Evolutionary conservation across 2,113 vertebrate genomes (phyloP), one percentile per base, ranked within the genome.

Genomic region (Hypocryptadius cinnamomeus): DNA sequence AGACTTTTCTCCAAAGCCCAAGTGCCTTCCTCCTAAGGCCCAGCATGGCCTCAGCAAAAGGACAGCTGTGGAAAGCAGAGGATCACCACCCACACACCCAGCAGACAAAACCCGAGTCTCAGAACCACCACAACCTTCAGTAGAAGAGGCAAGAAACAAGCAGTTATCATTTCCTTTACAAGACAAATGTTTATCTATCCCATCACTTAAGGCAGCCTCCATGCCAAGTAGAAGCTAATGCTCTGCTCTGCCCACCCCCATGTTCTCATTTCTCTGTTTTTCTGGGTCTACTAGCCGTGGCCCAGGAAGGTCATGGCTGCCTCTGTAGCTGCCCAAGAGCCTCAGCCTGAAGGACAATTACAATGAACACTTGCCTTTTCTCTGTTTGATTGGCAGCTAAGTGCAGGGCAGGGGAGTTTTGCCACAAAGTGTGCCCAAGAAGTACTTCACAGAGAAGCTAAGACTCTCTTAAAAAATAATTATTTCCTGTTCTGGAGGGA

Each of bases 201-300:
- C 9, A 40, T 28, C 15, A 4, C 11, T 82, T 53, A 48, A 51
- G n/a, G 68, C 18, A 61, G 57, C 42, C 45, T 89, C 25, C 3
- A 17, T 42, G 39, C 28, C 40, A 90, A 87, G 47, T 12, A 31
- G 56, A 47, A 91, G 53, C 48, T 53, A 87, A 81, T 0, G 3
- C 61, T 86, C 63, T 9, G 23, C 40, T 74, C 87, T 93, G 65
- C 85, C 61, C 88, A 96, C 87, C 12, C 27, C 37, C 42, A 15
- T 76, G 94, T 76, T 91, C 83, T 92, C 45, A 69, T 93, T 95
- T 69, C 30, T 88, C 53, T 79, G 35, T 47, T 92, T 79, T 73
- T 84, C 82, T 56, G 50, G 44, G 39, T 82, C 80, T 92, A 17
- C 76, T 92, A 85, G 59, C 68, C 24, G 65, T 60, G 25, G 72